phyloP scores from a whole-genome alignment of 2,888 invertebrate species.

The Entomobrya proxima region DNA sequence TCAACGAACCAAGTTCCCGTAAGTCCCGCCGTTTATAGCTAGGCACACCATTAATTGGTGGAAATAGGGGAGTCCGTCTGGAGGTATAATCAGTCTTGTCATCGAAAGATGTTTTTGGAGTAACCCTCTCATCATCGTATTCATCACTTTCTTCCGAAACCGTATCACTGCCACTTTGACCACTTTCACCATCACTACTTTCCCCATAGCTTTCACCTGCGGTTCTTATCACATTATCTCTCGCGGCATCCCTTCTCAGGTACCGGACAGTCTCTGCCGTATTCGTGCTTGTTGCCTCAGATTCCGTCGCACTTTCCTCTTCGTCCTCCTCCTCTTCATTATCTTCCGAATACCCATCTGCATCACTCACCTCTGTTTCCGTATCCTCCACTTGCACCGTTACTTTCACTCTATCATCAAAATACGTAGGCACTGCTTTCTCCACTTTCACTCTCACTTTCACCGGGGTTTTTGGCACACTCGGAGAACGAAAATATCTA shows the following conservation, averaged over 20 bases:
- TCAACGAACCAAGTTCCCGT: no score
- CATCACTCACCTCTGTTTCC: constrained; percentile 19
- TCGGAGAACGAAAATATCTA: background rate
- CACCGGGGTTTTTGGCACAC: constrained; percentile 58
- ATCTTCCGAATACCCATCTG: background rate
- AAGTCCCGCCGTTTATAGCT: no score
- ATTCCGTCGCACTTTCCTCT: constrained; percentile 13
- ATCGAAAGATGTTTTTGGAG: background rate
- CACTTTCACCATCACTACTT: constrained; percentile 41
- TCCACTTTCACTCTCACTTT: constrained; percentile 66
- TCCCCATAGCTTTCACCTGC: constrained; percentile 39
- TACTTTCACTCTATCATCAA: constrained; percentile 54
- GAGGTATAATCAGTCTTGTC: constrained; percentile 43
- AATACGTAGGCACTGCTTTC: background rate
- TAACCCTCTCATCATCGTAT: background rate
- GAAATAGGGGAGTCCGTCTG: background rate
- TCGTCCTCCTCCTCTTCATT: constrained; percentile 46
- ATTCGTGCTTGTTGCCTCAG: constrained; percentile 39
- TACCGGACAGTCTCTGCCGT: constrained; percentile 46
- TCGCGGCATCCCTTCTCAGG: background rate
- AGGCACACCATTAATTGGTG: background rate
- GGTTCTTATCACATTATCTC: constrained; percentile 23
- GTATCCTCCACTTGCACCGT: constrained; percentile 47
- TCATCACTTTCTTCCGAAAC: constrained; percentile 11
- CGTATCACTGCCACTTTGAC: constrained; percentile 49